Evolutionary conservation across 2,113 vertebrate species (phyloP), one percentile per base, ranked within the genome.

Genomic region (Xenopus borealis): DNA sequence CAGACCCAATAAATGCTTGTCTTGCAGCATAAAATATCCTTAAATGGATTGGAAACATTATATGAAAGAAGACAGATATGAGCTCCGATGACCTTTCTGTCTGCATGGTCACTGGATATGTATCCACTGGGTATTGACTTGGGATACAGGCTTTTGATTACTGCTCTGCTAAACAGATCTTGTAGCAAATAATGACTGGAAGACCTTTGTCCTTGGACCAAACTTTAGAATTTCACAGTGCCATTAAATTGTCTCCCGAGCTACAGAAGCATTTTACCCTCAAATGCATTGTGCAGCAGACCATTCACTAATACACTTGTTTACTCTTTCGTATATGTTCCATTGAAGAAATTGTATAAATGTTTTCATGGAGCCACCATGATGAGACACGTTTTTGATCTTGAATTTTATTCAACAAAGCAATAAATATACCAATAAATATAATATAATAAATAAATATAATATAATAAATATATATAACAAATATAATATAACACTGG

Each of bases 31-130:
- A 44, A 62, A 18, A 66, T 12, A 69, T 61, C 14, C 17, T 27
- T 17, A 69, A 75, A 75, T 75, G 65, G 72, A 55, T n/a, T 61
- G 33, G 40, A 71, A 45, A 16, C 17, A 40, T 71, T 45, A 19
- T 12, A 62, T 55, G 58, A 52, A 4, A 55, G 65, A 44, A 59
- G 11, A 44, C 40, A 59, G 55, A 52, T 13, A 18, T 20, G 53
- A 44, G 63, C 53, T 45, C 9, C 8, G 1, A 4, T 18, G 12
- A 76, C 73, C 73, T 69, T 57, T 64, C 19, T 62, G 19, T 44
- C 45, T 47, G 45, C 30, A 30, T 40, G 66, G 46, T 69, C 66
- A 57, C 30, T 53, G 45, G 8, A 23, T 23, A 4, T n/a, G 46
- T 30, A 4, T 52, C 40, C 53, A 18, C 18, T 40, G 19, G 52